A percentile compares a stretch with the other conserved stretches of the same genome.
Conservation (phyloP, 2,113 vertebrate genomes). For the Trachemys scripta region DNA sequence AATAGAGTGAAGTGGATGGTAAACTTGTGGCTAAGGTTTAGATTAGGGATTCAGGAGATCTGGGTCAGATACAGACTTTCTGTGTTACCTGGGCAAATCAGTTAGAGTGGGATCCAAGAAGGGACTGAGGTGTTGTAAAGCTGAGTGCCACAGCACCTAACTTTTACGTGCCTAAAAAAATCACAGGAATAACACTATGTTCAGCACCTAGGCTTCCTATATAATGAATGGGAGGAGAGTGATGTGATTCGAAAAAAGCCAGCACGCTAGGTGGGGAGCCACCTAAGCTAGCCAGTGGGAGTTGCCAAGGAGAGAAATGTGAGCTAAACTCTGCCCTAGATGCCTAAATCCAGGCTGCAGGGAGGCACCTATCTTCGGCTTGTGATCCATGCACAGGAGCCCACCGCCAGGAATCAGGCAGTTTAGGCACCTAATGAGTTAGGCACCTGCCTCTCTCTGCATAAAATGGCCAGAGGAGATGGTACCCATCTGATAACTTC, state of each 20-base stretch:
- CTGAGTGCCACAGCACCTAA: neutral
- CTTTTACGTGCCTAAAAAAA: neutral
- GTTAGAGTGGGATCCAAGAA: neutral
- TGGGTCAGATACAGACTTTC: neutral
- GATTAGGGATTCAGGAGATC: neutral
- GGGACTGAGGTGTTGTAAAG: neutral
- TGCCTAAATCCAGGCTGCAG: neutral
- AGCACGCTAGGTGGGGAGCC: neutral
- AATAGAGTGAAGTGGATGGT: neutral
- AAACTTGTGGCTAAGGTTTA: neutral
- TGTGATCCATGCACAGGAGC: neutral
- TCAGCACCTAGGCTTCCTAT: neutral
- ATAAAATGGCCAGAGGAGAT: neutral
- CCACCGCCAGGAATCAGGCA: neutral
- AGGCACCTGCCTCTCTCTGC: neutral
- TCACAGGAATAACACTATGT: neutral
- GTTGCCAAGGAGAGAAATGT: neutral
- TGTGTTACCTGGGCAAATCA: neutral
- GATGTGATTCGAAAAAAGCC: neutral
- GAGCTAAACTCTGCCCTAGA: neutral
- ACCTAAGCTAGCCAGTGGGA: neutral
- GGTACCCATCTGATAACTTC: neutral
- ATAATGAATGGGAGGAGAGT: neutral
- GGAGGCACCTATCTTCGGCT: neutral
- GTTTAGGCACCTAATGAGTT: neutral